Evolutionary conservation across 2,113 vertebrate genomes (phyloP).

Genomic region (Melanerpes formicivorus): DNA sequence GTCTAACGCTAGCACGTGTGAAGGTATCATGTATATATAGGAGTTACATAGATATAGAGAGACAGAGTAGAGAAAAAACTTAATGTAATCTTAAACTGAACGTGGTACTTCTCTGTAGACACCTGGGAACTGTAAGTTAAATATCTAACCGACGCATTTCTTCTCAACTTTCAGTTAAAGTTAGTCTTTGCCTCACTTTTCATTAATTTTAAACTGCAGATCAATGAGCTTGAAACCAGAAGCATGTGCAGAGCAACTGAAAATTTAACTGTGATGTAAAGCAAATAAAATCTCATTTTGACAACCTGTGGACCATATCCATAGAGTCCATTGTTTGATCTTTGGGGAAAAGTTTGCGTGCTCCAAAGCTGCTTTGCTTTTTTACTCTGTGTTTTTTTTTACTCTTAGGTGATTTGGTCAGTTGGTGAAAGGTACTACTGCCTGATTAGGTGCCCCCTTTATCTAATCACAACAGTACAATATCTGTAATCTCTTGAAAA

Average conservation of each 20-base stretch:
- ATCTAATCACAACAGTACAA: not conserved
- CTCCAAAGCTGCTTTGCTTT: not conserved
- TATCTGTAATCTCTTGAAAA: not conserved
- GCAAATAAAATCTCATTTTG: not conserved
- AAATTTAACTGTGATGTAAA: not conserved
- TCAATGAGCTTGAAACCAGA: not conserved
- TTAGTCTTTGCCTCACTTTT: not conserved
- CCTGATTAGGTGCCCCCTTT: not conserved
- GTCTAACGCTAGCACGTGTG: not conserved
- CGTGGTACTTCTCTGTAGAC: not conserved
- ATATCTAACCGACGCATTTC: not conserved
- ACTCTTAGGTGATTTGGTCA: not conserved
- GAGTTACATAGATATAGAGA: not conserved
- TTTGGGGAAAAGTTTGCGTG: not conserved
- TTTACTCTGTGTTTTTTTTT: not conserved
- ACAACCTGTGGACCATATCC: not conserved
- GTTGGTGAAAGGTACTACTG: not conserved
- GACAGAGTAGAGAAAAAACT: not conserved
- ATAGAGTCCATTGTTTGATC: not conserved
- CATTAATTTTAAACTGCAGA: not conserved
- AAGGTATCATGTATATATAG: not conserved
- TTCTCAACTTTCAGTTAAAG: not conserved
- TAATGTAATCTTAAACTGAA: not conserved
- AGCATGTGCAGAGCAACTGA: not conserved
- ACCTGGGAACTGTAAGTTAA: not conserved